Base-by-base conservation (phyloP, 1,140 invertebrate genomes). In the Eufriesea mexicana region DNA sequence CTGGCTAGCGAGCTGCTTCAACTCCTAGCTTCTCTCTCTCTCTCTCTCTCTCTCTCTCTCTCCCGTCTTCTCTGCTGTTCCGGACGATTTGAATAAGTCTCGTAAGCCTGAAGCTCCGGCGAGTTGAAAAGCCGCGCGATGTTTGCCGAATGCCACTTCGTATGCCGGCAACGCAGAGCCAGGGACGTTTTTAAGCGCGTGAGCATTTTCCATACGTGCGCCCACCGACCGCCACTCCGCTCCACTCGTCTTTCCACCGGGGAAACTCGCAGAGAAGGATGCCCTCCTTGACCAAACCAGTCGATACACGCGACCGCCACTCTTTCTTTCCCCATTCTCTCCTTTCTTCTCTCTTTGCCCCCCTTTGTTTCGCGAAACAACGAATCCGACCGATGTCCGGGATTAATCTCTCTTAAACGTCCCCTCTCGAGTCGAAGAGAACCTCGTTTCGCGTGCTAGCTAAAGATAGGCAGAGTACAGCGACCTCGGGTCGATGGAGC, bases 81-180 rank as follows among this genome's bases (percentile, higher is more conserved):
- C 61, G 49, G 73, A 84, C 83, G 75, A 92, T 91, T 91, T 91
- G 89, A 92, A 92, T 91, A 91, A 91, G 90, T 83, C 87, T 90
- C 82, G 79, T 59, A 80, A 87, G 89, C 77, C 68, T 70, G 64
- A 67, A 88, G 80, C 86, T 86, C 59, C 55, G 47, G 74, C 78
- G 73, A 88, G 90, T 90, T 90, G 86, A 90, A 91, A 91, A 90
- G 90, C 87, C 84, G 72, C 77, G 76, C 71, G 84, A 89, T 91
- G 89, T 90, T 91, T 92, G 84, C 85, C 88, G 89, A 91, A 91
- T 89, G 86, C 89, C 86, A 90, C 91, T 89, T 91, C 83, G 83
- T 91, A 91, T 91, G 89, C 89, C 82, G 79, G 82, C 74, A 77
- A 80, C 88, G 87, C 78, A 68, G 51, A 25, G 14, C 79, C 23